phyloP scores from a whole-genome alignment of 1,140 invertebrate species.

The Aphaenogaster rudis region DNA sequence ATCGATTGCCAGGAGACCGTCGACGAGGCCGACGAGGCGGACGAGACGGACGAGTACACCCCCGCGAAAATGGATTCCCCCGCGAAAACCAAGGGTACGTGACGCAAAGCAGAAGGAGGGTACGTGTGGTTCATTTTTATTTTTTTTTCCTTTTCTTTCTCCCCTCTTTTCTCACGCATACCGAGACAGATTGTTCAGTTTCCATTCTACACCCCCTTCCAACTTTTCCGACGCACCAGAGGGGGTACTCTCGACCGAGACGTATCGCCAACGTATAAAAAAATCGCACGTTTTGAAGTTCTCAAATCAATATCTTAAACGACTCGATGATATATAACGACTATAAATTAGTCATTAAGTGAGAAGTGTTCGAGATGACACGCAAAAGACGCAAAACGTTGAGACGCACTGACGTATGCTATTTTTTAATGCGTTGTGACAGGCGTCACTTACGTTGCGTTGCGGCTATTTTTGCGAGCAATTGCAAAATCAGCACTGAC shows the following conservation, averaged over 20 bases:
- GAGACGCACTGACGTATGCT: conserved; percentile 31
- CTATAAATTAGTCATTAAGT: background rate
- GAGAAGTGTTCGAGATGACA: background rate
- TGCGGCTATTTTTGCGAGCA: conserved; percentile 49
- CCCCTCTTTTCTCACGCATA: background rate
- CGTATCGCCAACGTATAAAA: background rate
- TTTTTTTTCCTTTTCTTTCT: background rate
- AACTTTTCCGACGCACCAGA: background rate
- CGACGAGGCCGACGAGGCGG: conserved; percentile 79
- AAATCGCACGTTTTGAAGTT: background rate
- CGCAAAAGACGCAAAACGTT: background rate
- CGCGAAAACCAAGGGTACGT: conserved; percentile 80
- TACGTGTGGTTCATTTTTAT: conserved; percentile 47
- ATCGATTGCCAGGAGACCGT: conserved; percentile 79
- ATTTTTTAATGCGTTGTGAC: conserved; percentile 51
- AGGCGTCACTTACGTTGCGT: conserved; percentile 29
- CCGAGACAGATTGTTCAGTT: background rate
- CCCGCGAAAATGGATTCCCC: conserved; percentile 79
- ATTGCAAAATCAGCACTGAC: conserved; percentile 58
- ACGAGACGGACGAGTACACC: conserved; percentile 80
- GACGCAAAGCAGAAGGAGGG: conserved; percentile 59
- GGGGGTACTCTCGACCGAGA: background rate
- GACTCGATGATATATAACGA: background rate
- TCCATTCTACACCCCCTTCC: background rate
- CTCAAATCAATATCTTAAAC: background rate